Evolutionary conservation across 2,888 invertebrate genomes (phyloP), one percentile per base, ranked within the genome.

Genomic region (Drosophila yooni): DNA sequence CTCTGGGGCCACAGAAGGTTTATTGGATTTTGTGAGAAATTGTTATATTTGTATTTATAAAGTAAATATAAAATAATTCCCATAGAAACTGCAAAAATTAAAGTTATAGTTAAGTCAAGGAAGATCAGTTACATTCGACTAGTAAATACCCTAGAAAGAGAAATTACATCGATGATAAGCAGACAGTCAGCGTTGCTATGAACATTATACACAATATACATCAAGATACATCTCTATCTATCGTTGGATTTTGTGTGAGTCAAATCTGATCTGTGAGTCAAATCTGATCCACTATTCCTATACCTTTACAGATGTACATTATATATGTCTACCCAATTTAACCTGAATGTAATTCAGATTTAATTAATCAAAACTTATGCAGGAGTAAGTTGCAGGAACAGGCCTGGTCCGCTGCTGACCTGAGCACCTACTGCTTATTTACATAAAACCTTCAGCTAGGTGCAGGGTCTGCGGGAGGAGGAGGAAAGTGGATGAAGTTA

Each of bases 381-480:
- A 56, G 51, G 3, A 46, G 15, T 29, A 57, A 53, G 27, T 60
- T 52, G 74, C 74, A 63, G 18, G 60, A 70, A 36, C 70, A 76
- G 79, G 54, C 57, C 62, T 53, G 51, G 27, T 31, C 29, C 29
- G 33, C 18, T 50, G 38, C 56, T 53, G 65, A n/a, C 38, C 53
- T n/a, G 61, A 18, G 52, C 63, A 68, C 31, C 36, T 27, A 11
- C 34, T 8, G 53, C 51, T 69, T 21, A 64, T 79, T 79, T 79
- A 62, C 79, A 75, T 78, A 78, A 74, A 58, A 51, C 46, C 63
- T 60, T 40, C 29, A 52, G 48, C 10, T 46, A 48, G 58, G 10
- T 34, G 36, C 27, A 8, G n/a, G 27, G 18, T 15, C 5, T 13
- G 15, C 25, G 6, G 34, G 4, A 5, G n/a, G 2, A 15, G 18